A percentile compares a stretch with the other conserved stretches of the same genome.
Conservation (phyloP, 2,113 vertebrate species). For the Dicentrarchus labrax region DNA sequence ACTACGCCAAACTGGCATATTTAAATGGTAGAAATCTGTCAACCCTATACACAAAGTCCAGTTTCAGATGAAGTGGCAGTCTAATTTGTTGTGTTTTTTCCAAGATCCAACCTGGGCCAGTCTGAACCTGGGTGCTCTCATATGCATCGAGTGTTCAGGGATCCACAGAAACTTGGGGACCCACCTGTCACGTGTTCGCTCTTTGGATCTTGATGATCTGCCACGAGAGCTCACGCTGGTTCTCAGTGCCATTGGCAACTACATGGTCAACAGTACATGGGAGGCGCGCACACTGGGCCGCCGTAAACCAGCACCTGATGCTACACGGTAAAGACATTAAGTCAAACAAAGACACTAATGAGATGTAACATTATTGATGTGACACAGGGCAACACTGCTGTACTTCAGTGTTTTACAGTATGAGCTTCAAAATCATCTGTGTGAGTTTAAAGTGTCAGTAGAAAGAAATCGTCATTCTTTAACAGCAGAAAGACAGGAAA, state of each 20-base stretch:
- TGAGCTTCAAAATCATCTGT: background rate
- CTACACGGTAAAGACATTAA: slow-evolving; percentile 58
- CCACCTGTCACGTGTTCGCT: slow-evolving; percentile 79
- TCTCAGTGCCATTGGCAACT: slow-evolving; percentile 80
- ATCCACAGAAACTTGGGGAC: slow-evolving; percentile 83
- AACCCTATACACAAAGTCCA: background rate
- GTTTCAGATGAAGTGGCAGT: background rate
- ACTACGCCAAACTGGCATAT: background rate
- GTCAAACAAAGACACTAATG: background rate
- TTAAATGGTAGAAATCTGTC: background rate
- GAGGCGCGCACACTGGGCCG: slow-evolving; percentile 73
- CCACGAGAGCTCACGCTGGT: slow-evolving; percentile 79
- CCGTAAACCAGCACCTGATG: slow-evolving; percentile 76
- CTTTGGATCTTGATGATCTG: slow-evolving; percentile 78
- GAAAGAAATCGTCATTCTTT: background rate
- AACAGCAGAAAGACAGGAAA: background rate
- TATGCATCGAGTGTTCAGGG: slow-evolving; percentile 82
- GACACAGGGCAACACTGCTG: background rate
- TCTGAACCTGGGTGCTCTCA: slow-evolving; percentile 80
- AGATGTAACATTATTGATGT: background rate
- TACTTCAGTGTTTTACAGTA: background rate
- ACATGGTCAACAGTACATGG: slow-evolving; percentile 81
- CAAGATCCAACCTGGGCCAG: slow-evolving; percentile 83
- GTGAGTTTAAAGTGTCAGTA: background rate
- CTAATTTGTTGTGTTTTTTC: slow-evolving; percentile 2